A percentile compares a stretch with the other conserved stretches of the same genome.
These are phyloP conservation scores for Hipparchia semele DNA, from an alignment of 2,888 invertebrate species.

Conservation along the genomic window DNA sequence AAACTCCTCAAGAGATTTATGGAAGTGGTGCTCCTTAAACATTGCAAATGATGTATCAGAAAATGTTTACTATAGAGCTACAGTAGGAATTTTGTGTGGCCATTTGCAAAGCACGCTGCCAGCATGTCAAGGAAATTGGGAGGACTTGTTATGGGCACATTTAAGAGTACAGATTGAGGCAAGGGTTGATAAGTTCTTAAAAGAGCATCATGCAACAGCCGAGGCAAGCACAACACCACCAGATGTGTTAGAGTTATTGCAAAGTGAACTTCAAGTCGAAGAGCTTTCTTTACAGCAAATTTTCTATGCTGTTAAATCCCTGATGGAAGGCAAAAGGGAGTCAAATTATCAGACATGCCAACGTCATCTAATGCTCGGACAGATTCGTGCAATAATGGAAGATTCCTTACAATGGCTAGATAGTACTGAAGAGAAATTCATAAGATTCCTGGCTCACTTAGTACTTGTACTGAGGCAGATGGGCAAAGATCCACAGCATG, in stretches of 20 bases:
- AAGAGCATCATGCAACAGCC: constrained; percentile 74
- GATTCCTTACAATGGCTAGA: constrained; percentile 87
- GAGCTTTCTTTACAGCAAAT: constrained; percentile 71
- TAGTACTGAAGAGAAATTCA: constrained; percentile 78
- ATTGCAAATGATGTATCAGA: constrained; percentile 82
- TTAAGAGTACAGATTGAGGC: constrained; percentile 92
- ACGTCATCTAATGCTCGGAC: constrained; percentile 92
- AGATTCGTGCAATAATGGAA: constrained; percentile 88
- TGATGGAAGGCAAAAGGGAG: constrained; percentile 82
- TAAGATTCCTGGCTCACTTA: constrained; percentile 93
- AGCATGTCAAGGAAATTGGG: constrained; percentile 91
- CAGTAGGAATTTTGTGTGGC: constrained; percentile 92
- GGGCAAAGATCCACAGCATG: constrained; percentile 87
- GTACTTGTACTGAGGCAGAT: constrained; percentile 91
- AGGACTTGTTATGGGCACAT: constrained; percentile 95
- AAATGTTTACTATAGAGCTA: constrained; percentile 84
- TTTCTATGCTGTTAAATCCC: constrained; percentile 71
- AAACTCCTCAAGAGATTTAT: constrained; percentile 90
- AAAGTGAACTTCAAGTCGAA: constrained; percentile 64
- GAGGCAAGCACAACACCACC: constrained; percentile 70
- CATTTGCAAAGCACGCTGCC: constrained; percentile 90
- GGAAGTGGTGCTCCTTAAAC: constrained; percentile 89
- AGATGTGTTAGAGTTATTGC: constrained; percentile 70
- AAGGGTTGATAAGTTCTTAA: constrained; percentile 87
- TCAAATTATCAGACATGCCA: constrained; percentile 90